Evolutionary conservation across 2,888 invertebrate species (phyloP), one percentile per base, ranked within the genome.

Genomic region (Gibbula magus): DNA sequence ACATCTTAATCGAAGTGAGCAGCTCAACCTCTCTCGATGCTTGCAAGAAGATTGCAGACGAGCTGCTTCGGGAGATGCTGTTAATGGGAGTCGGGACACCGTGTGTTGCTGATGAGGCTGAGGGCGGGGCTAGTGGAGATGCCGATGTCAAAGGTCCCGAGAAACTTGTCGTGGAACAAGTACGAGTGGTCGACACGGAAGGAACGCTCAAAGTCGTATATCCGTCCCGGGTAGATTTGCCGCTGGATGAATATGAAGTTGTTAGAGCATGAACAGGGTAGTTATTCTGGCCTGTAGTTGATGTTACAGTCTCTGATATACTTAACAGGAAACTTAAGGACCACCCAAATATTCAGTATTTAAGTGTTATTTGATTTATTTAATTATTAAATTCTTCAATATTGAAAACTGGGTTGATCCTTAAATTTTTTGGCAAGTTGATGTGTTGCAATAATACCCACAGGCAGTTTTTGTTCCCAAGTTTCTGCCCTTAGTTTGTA

Each of bases 1-100:
- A 94, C 10, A 95, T 97, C 92, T 92, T 97, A 5, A 92, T 96
- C 18, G 97, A 97, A 92, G 96, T 97, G 81, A 96, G 96, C 0
- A 96, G 96, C 74, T 94, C 95, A 67, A 91, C 94, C 0, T 95
- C 95, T 0, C 94, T 95, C 76, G 94, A 94, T 75, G 93, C 94
- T 25, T 96, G 96, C 93, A 93, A 93, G 90, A 94, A 94, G 76
- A 95, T 96, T 0, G 93, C 96, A 94, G 95, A 96, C 89, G 94
- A 94, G 79, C 91, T 96, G 54, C 92, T 97, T 32, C 94, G 94
- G 70, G 95, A 95, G 87, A 94, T 95, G 82, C 91, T 96, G 20
- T 90, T 94, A 53, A 85, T 89, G 82, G 91, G 90, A 0, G 82
- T 92, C 7, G 91, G 92, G 7, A 78, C 80, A n/a, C 74, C 77